Conservation (phyloP, 2,888 invertebrate genomes). For the Hypolimnas misippus region DNA sequence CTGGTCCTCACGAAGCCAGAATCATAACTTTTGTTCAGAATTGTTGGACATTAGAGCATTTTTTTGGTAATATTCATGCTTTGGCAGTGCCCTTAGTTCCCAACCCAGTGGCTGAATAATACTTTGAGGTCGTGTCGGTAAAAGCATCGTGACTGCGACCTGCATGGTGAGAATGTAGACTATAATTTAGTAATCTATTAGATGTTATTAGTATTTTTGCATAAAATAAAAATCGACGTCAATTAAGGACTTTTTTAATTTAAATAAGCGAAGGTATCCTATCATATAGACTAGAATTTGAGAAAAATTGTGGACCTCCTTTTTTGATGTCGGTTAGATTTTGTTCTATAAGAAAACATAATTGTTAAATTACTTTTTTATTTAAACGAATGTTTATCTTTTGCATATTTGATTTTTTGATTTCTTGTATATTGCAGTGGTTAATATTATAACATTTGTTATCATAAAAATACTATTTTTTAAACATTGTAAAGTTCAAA, state of each 20-base stretch:
- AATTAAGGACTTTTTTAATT: neutral
- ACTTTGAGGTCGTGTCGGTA: conserved; percentile 87
- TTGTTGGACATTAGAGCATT: too few species aligned
- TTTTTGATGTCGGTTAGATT: neutral
- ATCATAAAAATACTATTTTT: too few species aligned
- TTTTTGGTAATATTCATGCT: neutral
- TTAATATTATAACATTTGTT: too few species aligned
- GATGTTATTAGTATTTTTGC: conserved; percentile 12
- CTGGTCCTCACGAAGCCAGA: neutral
- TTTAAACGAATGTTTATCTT: too few species aligned
- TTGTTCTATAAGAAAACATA: neutral
- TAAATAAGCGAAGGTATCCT: neutral
- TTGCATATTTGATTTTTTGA: too few species aligned
- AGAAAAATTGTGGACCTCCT: neutral
- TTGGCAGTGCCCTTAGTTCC: conserved; percentile 55
- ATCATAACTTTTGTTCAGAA: neutral
- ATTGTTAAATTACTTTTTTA: too few species aligned
- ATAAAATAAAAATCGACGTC: neutral
- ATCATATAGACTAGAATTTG: neutral
- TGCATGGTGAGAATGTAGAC: conserved; percentile 74
- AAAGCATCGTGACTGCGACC: conserved; percentile 55
- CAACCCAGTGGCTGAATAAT: conserved; percentile 96
- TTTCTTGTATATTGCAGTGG: too few species aligned
- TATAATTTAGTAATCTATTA: conserved; percentile 34
- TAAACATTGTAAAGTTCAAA: too few species aligned